Percentiles rank a stretch among this genome's conserved stretches.
Conservation (phyloP, 2,888 invertebrate species). For the Petrolisthes manimaculis region DNA sequence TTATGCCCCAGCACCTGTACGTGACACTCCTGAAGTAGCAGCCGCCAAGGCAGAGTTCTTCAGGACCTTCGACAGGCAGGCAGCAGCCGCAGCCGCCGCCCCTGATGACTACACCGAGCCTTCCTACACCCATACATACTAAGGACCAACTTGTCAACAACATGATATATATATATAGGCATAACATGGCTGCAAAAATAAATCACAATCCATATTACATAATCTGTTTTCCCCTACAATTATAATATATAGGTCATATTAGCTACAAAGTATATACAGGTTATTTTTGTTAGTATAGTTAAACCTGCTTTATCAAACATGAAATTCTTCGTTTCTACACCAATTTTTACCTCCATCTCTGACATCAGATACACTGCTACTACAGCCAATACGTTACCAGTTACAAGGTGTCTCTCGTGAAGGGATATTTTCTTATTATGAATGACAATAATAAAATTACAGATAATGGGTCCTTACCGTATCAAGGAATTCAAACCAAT, state of each 20-base stretch:
- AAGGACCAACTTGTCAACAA: not conserved
- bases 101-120: slow-evolving; percentile 34
- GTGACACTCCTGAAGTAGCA: slow-evolving; percentile 52
- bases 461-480: too few relatives aligned
- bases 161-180: not conserved
- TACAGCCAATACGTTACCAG: too few relatives aligned
- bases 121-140: not conserved
- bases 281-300: too few relatives aligned
- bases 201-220: not conserved
- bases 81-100: slow-evolving; percentile 49
- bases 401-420: too few relatives aligned
- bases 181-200: not conserved
- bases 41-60: slow-evolving; percentile 51
- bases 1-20: slow-evolving; percentile 2
- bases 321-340: too few relatives aligned
- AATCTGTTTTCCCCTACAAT: not conserved
- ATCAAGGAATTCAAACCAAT: too few relatives aligned
- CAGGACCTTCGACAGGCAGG: slow-evolving; percentile 38
- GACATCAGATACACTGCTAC: too few relatives aligned
- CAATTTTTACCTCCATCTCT: too few relatives aligned
- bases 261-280: too few relatives aligned
- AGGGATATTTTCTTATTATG: too few relatives aligned
- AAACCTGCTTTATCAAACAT: too few relatives aligned
- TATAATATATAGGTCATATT: not conserved
- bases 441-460: too few relatives aligned